These are phyloP conservation scores for Hemaris fuciformis DNA, from an alignment of 2,888 invertebrate species.

Conservation along the genomic window DNA sequence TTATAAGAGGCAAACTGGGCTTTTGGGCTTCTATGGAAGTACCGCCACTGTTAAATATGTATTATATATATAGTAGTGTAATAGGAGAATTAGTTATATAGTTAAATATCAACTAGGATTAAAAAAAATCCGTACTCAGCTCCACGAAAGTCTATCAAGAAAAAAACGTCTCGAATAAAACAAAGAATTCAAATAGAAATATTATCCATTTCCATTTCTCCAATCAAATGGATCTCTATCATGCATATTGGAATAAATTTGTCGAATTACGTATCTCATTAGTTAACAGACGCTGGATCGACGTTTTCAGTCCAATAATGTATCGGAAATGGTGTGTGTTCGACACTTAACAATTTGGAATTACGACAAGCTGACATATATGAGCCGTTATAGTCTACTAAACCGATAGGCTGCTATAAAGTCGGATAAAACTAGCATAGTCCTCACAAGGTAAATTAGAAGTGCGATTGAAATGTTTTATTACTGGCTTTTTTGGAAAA, in stretches of 20 bases:
- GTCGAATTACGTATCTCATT: slow-evolving; percentile 3
- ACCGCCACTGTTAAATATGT: too few species aligned
- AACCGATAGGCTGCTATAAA: neutral
- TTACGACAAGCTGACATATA: slow-evolving; percentile 1
- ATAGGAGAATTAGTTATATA: too few species aligned
- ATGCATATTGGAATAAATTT: slow-evolving; percentile 1
- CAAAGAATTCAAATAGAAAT: neutral
- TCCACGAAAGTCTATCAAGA: too few species aligned
- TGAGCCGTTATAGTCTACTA: neutral
- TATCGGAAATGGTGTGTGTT: slow-evolving; percentile 3
- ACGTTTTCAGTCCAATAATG: neutral
- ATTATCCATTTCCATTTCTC: neutral
- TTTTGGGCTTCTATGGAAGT: too few species aligned
- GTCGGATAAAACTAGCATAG: neutral
- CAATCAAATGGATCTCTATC: neutral
- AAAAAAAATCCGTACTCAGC: too few species aligned
- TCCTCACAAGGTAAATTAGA: neutral
- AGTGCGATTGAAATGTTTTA: neutral
- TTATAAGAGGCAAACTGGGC: too few species aligned
- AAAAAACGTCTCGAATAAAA: neutral
- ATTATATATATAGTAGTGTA: too few species aligned
- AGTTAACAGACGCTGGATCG: neutral
- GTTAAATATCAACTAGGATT: too few species aligned
- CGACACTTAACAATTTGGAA: slow-evolving; percentile 1
- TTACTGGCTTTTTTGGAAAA: neutral